phyloP scores from a whole-genome alignment of 1,140 invertebrate genomes.

The Drosophila pseudoobscura region DNA sequence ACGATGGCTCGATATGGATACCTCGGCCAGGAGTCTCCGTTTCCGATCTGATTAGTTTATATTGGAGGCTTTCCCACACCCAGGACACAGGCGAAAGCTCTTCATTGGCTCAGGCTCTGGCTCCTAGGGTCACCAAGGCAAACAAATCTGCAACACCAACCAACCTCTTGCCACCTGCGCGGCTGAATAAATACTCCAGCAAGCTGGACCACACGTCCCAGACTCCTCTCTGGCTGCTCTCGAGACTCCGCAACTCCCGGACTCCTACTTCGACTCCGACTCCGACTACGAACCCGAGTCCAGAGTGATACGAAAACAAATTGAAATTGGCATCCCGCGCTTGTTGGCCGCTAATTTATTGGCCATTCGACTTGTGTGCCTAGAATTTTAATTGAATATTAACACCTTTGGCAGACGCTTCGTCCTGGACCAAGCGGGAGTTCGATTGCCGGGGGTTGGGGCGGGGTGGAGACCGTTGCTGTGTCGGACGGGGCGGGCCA shows the following conservation, averaged over 20 bases:
- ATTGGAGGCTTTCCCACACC: constrained; percentile 4
- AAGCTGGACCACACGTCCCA: too few species aligned
- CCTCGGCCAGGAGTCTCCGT: constrained; percentile 14
- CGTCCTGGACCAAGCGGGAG: neutral
- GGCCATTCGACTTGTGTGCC: constrained; percentile 51
- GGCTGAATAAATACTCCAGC: too few species aligned
- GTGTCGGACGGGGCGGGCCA: constrained; percentile 19
- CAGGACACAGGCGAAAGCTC: constrained; percentile 7
- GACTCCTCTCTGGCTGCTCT: constrained; percentile 2
- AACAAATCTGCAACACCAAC: constrained; percentile 36
- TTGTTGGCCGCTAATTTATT: constrained; percentile 78
- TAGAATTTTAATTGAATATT: constrained; percentile 81
- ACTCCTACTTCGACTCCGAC: neutral
- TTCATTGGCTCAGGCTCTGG: constrained; percentile 9
- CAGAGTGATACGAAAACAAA: constrained; percentile 76
- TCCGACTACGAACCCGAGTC: too few species aligned
- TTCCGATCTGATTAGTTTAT: constrained; percentile 39
- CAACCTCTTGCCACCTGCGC: constrained; percentile 13
- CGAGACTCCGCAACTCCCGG: neutral
- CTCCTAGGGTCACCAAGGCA: constrained; percentile 35
- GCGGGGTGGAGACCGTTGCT: neutral
- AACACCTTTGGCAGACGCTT: constrained; percentile 69
- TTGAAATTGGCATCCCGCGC: constrained; percentile 77
- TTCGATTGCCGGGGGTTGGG: neutral
- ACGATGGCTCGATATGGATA: constrained; percentile 9